phyloP scores from a whole-genome alignment of 2,113 vertebrate species.

The Antigone vipio region DNA sequence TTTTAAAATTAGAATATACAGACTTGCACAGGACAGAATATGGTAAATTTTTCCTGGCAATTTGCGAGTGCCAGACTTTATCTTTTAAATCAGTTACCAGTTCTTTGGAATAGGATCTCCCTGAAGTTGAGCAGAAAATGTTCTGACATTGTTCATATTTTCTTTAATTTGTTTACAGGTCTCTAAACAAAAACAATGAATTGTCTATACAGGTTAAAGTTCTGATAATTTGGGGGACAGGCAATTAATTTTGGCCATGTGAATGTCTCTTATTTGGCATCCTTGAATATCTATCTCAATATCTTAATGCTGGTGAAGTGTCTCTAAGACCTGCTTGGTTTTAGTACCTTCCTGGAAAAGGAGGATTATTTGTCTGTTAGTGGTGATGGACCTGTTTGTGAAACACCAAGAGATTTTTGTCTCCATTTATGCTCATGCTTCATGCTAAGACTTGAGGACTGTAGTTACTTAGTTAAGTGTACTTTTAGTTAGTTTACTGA shows the following conservation, averaged over 20 bases:
- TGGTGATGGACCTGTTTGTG: neutral
- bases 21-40: neutral
- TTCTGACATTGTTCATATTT: neutral
- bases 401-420: neutral
- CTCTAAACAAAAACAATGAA: neutral
- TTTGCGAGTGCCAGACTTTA: neutral
- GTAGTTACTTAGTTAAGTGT: neutral
- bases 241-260: neutral
- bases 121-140: neutral
- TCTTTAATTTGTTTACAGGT: neutral
- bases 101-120: neutral
- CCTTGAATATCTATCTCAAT: neutral
- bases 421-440: neutral
- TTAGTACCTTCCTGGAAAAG: neutral
- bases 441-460: neutral
- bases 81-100: neutral
- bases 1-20: neutral
- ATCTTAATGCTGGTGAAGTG: neutral
- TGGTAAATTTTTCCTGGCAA: neutral
- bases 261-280: neutral
- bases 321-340: neutral
- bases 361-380: neutral
- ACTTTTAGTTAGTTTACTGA: neutral
- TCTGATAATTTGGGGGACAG: neutral
- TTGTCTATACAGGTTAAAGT: neutral